These are phyloP conservation scores for Pseudonaja textilis DNA, from an alignment of 2,113 vertebrate genomes.

Conservation along the genomic window DNA sequence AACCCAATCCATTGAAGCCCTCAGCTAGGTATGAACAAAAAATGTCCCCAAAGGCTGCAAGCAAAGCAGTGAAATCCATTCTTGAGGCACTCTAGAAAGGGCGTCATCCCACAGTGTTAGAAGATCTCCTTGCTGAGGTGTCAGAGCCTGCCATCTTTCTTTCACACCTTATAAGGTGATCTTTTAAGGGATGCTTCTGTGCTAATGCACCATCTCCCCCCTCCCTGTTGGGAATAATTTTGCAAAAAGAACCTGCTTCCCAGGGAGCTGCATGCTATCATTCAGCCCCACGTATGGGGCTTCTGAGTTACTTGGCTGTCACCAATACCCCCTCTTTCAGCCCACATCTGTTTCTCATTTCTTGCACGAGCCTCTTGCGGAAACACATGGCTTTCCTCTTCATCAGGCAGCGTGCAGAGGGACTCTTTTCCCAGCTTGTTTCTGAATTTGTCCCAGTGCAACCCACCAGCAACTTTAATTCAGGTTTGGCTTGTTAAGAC, in stretches of 20 bases:
- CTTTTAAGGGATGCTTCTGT: not conserved
- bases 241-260: slow-evolving; percentile 26
- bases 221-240: slow-evolving; percentile 28
- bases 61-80: not conserved
- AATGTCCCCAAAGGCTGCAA: not conserved
- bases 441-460: not conserved
- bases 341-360: slow-evolving; percentile 52
- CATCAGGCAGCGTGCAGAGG: not conserved
- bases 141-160: not conserved
- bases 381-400: slow-evolving; percentile 15
- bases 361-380: not conserved
- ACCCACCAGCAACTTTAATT: not conserved
- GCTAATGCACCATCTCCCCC: slow-evolving; percentile 39
- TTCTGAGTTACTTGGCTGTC: slow-evolving; percentile 41
- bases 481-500: slow-evolving; percentile 4
- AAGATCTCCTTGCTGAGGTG: not conserved
- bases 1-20: not conserved
- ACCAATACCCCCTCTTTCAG: slow-evolving; percentile 35
- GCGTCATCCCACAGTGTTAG: not conserved
- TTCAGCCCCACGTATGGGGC: slow-evolving; percentile 12
- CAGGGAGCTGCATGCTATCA: slow-evolving; percentile 64
- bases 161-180: slow-evolving; percentile 12
- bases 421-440: not conserved
- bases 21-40: not conserved
- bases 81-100: not conserved